Conservation (phyloP, 1,140 invertebrate species). For the Pinna nobilis region DNA sequence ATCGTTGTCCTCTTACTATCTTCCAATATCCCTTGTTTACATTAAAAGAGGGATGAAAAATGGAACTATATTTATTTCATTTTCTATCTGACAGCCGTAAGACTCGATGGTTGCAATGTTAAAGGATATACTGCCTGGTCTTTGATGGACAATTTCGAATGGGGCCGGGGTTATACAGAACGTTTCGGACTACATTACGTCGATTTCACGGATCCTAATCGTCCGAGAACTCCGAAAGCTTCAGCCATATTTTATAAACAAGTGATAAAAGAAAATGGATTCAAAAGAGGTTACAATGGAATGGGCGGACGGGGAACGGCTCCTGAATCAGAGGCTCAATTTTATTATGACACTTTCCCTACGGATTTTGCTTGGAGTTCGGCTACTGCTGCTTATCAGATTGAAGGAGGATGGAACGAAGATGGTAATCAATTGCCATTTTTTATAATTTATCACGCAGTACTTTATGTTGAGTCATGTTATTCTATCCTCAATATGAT, state of each 20-base stretch:
- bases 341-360: conserved; percentile 63
- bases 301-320: conserved; percentile 30
- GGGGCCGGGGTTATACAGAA: conserved; percentile 76
- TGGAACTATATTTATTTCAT: neutral
- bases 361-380: conserved; percentile 71
- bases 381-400: conserved; percentile 75
- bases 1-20: neutral
- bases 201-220: conserved; percentile 81
- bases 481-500: neutral
- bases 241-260: conserved; percentile 76
- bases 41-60: no score
- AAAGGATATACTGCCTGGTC: conserved; percentile 84
- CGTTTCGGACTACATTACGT: conserved; percentile 86
- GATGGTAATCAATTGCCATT: conserved; percentile 61
- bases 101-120: conserved; percentile 81
- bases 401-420: conserved; percentile 74
- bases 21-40: no score
- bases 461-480: neutral
- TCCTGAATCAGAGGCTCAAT: conserved; percentile 14
- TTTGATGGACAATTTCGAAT: conserved; percentile 89
- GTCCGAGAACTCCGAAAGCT: conserved; percentile 81
- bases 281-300: conserved; percentile 30
- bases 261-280: conserved; percentile 41
- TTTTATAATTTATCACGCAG: neutral
- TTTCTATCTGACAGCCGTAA: conserved; percentile 70